A percentile compares a stretch with the other conserved stretches of the same genome.
Conservation (phyloP, 2,888 invertebrate species). For the Himalopsyche japonica region DNA sequence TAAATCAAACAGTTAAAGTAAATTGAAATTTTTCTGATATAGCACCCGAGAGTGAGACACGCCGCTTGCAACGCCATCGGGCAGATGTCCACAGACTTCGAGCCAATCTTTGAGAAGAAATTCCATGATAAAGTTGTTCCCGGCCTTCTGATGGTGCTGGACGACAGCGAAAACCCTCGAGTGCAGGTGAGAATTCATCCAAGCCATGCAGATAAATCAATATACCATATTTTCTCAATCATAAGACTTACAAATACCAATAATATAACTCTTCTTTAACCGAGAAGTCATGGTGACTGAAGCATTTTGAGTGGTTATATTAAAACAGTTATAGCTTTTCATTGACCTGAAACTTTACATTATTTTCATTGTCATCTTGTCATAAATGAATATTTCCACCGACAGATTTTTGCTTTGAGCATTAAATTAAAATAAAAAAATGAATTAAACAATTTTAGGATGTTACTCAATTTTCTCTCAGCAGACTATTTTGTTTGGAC, state of each 20-base stretch:
- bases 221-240: no score
- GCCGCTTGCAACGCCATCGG: slow-evolving; percentile 99
- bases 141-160: slow-evolving; percentile 83
- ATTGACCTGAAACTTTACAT: no score
- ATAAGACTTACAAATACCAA: no score
- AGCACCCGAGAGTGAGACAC: slow-evolving; percentile 91
- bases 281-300: no score
- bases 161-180: slow-evolving; percentile 89
- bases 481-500: neutral
- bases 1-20: neutral
- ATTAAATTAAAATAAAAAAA: neutral
- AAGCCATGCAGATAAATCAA: no score
- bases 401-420: no score
- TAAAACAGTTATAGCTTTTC: no score
- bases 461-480: neutral
- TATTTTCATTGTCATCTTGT: no score
- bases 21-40: slow-evolving; percentile 41
- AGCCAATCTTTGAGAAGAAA: slow-evolving; percentile 94
- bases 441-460: neutral
- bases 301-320: no score
- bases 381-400: no score
- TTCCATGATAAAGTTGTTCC: slow-evolving; percentile 96
- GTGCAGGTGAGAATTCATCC: slow-evolving; percentile 70
- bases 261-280: no score
- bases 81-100: slow-evolving; percentile 98